Evolutionary conservation across 23 tunicate species (phyloP).

Genomic region (Diplosoma virens): DNA sequence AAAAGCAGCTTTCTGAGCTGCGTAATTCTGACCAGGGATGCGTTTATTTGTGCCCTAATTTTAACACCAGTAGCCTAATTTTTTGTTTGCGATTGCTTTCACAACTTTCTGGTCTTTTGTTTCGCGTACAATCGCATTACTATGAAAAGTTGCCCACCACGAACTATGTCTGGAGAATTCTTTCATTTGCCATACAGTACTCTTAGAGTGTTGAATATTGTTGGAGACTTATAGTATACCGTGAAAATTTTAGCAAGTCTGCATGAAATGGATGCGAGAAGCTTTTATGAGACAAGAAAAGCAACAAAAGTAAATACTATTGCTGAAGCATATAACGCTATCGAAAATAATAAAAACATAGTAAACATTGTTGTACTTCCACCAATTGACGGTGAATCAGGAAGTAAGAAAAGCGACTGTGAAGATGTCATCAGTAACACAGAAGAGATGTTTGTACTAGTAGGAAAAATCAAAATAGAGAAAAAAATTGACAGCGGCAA

Average conservation of each 20-base stretch:
- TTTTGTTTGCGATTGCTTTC: background rate
- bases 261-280: background rate
- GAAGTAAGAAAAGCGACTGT: too few species aligned
- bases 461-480: too few species aligned
- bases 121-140: background rate
- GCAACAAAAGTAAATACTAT: background rate
- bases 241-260: background rate
- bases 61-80: background rate
- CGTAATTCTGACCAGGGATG: background rate
- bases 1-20: background rate
- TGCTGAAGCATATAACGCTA: background rate
- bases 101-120: background rate
- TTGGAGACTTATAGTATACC: background rate
- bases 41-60: background rate
- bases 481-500: too few species aligned
- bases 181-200: background rate
- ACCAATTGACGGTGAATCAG: too few species aligned
- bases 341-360: background rate
- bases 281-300: background rate
- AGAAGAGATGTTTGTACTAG: too few species aligned
- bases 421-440: too few species aligned
- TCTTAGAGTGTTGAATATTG: background rate
- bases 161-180: background rate
- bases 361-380: background rate
- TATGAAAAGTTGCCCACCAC: background rate